Base-by-base conservation (phyloP, 1,140 invertebrate genomes). In the Brachionus rubens region DNA sequence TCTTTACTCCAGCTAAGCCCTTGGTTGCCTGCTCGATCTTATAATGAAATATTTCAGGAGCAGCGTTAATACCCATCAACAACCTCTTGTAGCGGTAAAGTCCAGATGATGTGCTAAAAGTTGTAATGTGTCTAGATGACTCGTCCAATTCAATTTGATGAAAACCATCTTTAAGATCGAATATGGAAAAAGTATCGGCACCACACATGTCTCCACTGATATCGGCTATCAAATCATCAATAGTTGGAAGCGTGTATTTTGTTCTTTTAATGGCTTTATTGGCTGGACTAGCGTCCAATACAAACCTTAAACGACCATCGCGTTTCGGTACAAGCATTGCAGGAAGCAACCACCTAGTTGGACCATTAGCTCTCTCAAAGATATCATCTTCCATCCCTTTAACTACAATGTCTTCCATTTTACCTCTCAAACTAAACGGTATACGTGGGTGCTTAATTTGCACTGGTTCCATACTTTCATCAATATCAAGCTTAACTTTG, bases 131-230 rank as follows among this genome's bases (percentile, higher is more conserved):
- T 14, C 76, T 77, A 21, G 54, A 65, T 41, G 78, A 28, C 19
- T 77, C 47, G 40, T 77, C 72, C 10, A 79, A 50, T 43, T 75
- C 65, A 3, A 78, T 28, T 16, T 80, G 77, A 50, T 62, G 83
- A 79, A 86, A 87, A 10, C 83, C 82, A 40, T 81, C 77, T 59
- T 83, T 82, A 5, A 82, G 82, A 82, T 88, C 86, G 14, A 87
- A 70, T 41, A 82, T 83, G 5, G 81, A 82, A 79, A 87, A 88
- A 40, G 83, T 76, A 80, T 81, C 83, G 68, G 82, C 80, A 30
- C 81, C 81, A 28, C 77, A 43, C 33, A 87, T 77, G 47, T 82
- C 19, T 16, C 76, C 56, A 40, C 33, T 59, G 10, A 59, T 33
- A 59, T 36, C 54, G 7, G 9, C 16, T n/a, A 77, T 46, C 1